Evolutionary conservation across 2,888 invertebrate genomes (phyloP).

Genomic region (Parnassius smintheus): DNA sequence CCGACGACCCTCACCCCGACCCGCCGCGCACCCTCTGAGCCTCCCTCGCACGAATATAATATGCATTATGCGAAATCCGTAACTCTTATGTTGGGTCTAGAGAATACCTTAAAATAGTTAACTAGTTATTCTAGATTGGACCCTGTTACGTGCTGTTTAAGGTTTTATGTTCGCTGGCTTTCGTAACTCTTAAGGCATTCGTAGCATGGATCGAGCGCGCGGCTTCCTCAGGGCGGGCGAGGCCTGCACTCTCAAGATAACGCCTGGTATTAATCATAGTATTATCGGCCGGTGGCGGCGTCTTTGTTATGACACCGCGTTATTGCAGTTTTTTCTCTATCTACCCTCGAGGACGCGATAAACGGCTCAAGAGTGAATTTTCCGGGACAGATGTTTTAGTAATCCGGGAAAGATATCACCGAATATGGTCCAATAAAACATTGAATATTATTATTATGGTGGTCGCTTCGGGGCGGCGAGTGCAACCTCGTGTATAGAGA

Average conservation of each 20-base stretch:
- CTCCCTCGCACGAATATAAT: slow-evolving; percentile 65
- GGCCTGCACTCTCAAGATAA: slow-evolving; percentile 79
- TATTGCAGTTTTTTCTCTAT: slow-evolving; percentile 79
- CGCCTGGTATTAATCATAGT: slow-evolving; percentile 79
- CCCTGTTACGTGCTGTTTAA: slow-evolving; percentile 31
- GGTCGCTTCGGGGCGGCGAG: slow-evolving; percentile 28
- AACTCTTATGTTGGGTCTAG: slow-evolving; percentile 72
- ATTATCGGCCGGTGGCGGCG: slow-evolving; percentile 75
- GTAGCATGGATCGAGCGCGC: slow-evolving; percentile 32
- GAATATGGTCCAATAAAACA: slow-evolving; percentile 57
- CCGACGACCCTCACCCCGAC: slow-evolving; percentile 31
- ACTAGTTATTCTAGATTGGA: slow-evolving; percentile 29
- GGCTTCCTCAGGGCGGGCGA: slow-evolving; percentile 55
- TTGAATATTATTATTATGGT: slow-evolving; percentile 60
- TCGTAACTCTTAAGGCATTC: slow-evolving; percentile 34
- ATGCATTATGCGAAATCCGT: slow-evolving; percentile 82
- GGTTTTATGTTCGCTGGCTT: slow-evolving; percentile 25
- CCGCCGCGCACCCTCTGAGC: slow-evolving; percentile 37
- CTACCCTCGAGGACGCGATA: slow-evolving; percentile 71
- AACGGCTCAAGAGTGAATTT: slow-evolving; percentile 75
- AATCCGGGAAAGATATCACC: slow-evolving; percentile 50
- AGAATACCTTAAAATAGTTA: slow-evolving; percentile 63
- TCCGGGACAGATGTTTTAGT: slow-evolving; percentile 80
- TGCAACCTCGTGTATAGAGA: slow-evolving; percentile 30
- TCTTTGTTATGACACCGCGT: slow-evolving; percentile 80